Evolutionary conservation across 2,797 vertebrate genomes (phyloP), one percentile per base, ranked within the genome.

Genomic region (Epinephelus malabaricus): DNA sequence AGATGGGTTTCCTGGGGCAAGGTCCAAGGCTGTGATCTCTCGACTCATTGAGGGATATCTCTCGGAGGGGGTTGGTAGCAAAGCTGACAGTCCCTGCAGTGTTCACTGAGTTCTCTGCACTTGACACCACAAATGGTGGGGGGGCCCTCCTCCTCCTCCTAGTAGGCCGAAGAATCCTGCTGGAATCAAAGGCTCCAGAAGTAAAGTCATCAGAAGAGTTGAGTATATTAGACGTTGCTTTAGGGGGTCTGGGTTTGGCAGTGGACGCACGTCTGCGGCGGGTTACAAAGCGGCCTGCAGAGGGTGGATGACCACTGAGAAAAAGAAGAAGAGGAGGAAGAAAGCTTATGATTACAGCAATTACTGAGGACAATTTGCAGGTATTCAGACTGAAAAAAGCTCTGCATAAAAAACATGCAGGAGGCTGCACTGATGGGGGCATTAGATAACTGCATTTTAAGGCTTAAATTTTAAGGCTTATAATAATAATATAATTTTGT

Each of bases 131-230:
- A 50, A 79, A 66, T 1, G 5, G 2, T 3, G 18, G 12, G 11
- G 10, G 69, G 19, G 14, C 34, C 11, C 6, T 78, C 45, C 21
- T 87, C 23, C 45, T 86, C 46, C 21, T 87, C 23, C 45, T 86
- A 11, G 70, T 30, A 21, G 71, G 27, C 21, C 0, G 66, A 3
- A 60, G 21, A 38, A 46, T 25, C 12, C 27, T 50, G 15, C 51
- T 69, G 43, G 56, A 25, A 23, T 1, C 1, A 40, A 63, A 13
- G 0, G 23, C 58, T 21, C 51, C 46, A n/a, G 46, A 27, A 5
- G 67, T 46, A 45, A 94, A 94, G 9, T 95, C 94, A 17, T 93
- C 92, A 0, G 93, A 95, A 3, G 94, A 94, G 87, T 91, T 73
- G 6, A 93, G 54, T 21, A 80, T 73, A 47, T 4, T 63, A 6